These are phyloP conservation scores for Calliscelio sp. DNA, from an alignment of 2,888 invertebrate genomes.

Conservation along the genomic window DNA sequence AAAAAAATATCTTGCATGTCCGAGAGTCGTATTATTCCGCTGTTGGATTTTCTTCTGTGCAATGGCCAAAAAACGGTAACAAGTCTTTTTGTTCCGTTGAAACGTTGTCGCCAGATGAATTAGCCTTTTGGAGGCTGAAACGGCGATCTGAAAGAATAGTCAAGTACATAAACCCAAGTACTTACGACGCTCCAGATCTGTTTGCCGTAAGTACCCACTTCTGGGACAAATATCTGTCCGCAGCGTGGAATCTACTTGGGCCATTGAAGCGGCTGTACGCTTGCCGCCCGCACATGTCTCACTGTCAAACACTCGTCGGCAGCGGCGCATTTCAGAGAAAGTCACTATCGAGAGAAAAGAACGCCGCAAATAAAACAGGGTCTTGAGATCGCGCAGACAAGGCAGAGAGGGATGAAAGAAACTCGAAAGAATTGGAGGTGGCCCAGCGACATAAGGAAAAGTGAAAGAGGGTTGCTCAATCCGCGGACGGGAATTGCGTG, in stretches of 20 bases:
- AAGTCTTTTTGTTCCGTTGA: slow-evolving; percentile 26
- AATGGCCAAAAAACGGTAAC: slow-evolving; percentile 18
- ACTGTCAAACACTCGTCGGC: slow-evolving; percentile 70
- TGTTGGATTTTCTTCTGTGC: background rate
- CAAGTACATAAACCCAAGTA: slow-evolving; percentile 68
- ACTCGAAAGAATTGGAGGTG: slow-evolving; percentile 66
- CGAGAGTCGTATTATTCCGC: background rate
- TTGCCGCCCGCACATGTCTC: slow-evolving; percentile 67
- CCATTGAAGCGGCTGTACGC: slow-evolving; percentile 46
- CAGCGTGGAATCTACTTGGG: slow-evolving; percentile 66
- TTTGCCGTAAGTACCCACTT: slow-evolving; percentile 71
- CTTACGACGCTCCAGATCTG: slow-evolving; percentile 70
- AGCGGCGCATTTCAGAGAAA: slow-evolving; percentile 59
- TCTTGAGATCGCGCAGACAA: slow-evolving; percentile 62
- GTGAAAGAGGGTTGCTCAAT: slow-evolving; percentile 71
- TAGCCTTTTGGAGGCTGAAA: slow-evolving; percentile 63
- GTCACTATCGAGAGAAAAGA: slow-evolving; percentile 68
- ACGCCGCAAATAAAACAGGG: slow-evolving; percentile 71
- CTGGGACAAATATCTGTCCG: slow-evolving; percentile 69
- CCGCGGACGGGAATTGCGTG: slow-evolving; percentile 67
- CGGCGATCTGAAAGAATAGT: slow-evolving; percentile 58
- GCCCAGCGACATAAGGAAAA: slow-evolving; percentile 68
- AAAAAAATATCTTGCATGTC: no score
- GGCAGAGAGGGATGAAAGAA: slow-evolving; percentile 64
- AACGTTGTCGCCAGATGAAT: slow-evolving; percentile 49